Base-by-base conservation (phyloP, 2,888 invertebrate genomes). In the Schizaphis graminum region DNA sequence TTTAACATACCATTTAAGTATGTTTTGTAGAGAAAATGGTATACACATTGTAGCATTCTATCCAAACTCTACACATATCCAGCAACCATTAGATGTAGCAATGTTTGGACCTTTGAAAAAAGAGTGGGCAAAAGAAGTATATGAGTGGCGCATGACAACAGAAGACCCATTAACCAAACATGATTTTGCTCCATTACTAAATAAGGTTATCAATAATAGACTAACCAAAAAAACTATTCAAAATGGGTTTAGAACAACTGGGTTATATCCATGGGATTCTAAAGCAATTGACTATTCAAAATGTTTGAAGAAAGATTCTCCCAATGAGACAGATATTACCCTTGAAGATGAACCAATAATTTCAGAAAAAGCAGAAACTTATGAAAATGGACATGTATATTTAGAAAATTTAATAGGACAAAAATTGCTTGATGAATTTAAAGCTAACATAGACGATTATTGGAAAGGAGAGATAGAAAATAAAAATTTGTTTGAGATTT, bases 31-130 rank as follows among this genome's bases (percentile, higher is more conserved):
- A n/a, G n/a, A n/a, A n/a, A n/a, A n/a, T n/a, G n/a, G n/a, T n/a
- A n/a, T n/a, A n/a, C n/a, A n/a, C n/a, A n/a, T n/a, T n/a, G n/a
- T n/a, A n/a, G n/a, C n/a, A n/a, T n/a, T n/a, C n/a, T n/a, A n/a
- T n/a, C n/a, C n/a, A n/a, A n/a, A n/a, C n/a, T n/a, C 47, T 47
- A 47, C 7, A 47, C 47, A 47, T 7, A 47, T 47, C 7, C 47
- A 47, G 7, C 47, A 47, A 7, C 91, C 91, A 49, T 24, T 91
- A 1, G 91, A 91, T 26, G 67, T 91, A 41, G 77, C 49, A 13
- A n/a, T 91, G 11, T 85, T 91, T 35, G 84, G 84, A 3, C 84
- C 91, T 35, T 16, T 85, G 4, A 92, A 92, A 92, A 13, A 92
- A 85, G 84, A 77, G 24, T 92, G 92, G 87, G 26, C 84, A 4